Evolutionary conservation across 1,140 invertebrate species (phyloP), one percentile per base, ranked within the genome.

Genomic region (Acromyrmex charruanus): DNA sequence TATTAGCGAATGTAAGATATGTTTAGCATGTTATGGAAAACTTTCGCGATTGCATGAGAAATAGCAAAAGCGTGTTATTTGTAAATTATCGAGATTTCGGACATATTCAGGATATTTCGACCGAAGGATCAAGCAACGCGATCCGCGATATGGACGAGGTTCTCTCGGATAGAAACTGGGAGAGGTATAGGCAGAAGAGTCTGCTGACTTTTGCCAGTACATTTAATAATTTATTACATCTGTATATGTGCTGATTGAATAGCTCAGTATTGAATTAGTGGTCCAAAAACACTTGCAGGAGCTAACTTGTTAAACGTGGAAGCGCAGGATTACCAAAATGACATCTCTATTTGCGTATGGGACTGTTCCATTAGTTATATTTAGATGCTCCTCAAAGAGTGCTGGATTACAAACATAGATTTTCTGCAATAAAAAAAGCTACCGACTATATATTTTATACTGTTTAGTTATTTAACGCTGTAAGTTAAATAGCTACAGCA

Each of bases 151-250:
- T 93, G n/a, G 31, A 79, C n/a, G 88, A 90, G 44, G 89, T 93
- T 21, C 7, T 94, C 9, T 87, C 77, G 49, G 55, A 93, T 5
- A 89, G 87, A 28, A 91, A 91, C 66, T 94, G 92, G 93, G 79
- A 92, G 51, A 28, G 87, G 25, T 93, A 89, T 58, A 88, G 58
- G 51, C 72, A 66, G n/a, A 92, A 88, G 21, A 92, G 87, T 77
- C 28, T 21, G 9, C 68, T 63, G 61, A 85, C 77, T 66, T 89
- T 82, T 25, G 18, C 66, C 72, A 77, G 63, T 58, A 58, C 35
- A 39, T 49, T 66, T 79, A 80, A 28, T 61, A 79, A 86, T 87
- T 77, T 25, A 84, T 84, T 75, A 74, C 16, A 9, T 75, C 10
- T 61, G 14, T 21, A 59, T 3, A 12, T 35, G 61, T 51, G 35